A percentile compares a stretch with the other conserved stretches of the same genome.
Conservation (phyloP, 2,113 vertebrate genomes). For the Phaethon lepturus region DNA sequence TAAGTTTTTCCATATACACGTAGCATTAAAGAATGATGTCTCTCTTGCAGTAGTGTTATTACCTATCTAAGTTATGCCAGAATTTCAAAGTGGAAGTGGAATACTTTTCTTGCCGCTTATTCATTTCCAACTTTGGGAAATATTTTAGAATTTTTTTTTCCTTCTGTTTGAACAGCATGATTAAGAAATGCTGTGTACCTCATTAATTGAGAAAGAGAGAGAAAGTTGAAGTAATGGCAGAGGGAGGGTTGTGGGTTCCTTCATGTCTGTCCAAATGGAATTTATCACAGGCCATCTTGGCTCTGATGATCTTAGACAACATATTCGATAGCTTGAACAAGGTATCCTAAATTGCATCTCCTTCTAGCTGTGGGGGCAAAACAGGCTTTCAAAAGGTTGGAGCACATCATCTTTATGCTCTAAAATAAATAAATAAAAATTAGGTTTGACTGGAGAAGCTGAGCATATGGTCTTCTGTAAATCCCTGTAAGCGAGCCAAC, state of each 20-base stretch:
- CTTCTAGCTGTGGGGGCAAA: neutral
- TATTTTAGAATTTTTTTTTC: neutral
- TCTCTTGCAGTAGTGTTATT: neutral
- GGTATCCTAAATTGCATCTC: neutral
- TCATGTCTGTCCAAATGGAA: neutral
- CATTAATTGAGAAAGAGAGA: neutral
- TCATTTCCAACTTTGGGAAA: neutral
- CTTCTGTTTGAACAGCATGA: neutral
- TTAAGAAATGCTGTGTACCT: neutral
- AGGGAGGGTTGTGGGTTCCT: neutral
- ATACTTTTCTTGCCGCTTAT: neutral
- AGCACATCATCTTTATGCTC: neutral
- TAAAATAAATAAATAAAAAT: neutral
- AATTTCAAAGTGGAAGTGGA: neutral
- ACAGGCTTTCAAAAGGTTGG: neutral
- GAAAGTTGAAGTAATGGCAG: neutral
- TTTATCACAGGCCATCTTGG: neutral
- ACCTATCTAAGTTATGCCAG: neutral
- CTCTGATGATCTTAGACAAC: neutral
- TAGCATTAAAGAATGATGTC: neutral
- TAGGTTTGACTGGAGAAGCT: neutral
- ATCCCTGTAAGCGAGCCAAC: neutral
- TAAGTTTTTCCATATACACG: neutral
- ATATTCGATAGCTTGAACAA: neutral
- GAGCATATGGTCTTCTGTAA: neutral